Evolutionary conservation across 2,797 vertebrate species (phyloP), one percentile per base, ranked within the genome.

Genomic region (Pangasius larnaudii): DNA sequence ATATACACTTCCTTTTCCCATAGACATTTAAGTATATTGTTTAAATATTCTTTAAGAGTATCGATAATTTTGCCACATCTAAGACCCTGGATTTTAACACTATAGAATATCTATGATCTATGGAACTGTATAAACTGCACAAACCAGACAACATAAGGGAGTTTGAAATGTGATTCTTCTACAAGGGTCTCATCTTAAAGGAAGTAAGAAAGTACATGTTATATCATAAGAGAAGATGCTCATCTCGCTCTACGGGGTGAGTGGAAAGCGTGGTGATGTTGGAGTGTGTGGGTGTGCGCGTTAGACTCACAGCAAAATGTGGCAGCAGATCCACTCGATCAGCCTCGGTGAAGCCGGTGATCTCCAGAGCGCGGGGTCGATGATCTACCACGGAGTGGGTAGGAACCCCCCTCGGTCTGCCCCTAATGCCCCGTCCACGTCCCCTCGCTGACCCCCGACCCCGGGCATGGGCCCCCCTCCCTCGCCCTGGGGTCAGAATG

Each of bases 251-350:
- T 22, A 22, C 5, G 1, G 56, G 4, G 5, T 22, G 24, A 61
- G 2, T 27, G 59, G 24, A 61, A 65, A n/a, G 10, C 1, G 19
- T 22, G 6, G 56, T n/a, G 61, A n/a, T 63, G 27, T 6, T 63
- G 63, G 3, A 3, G 71, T 18, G 42, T 19, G n/a, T 8, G 8
- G 22, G 19, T 80, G 16, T 56, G 1, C 4, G 30, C 0, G 5
- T 14, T 46, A 22, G 53, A 96, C 97, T 97, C 97, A 99, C 98
- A 95, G 98, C 98, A 96, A 99, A 99, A 92, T 99, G 98, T 89
- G 98, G 98, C 90, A 99, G 96, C 90, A 99, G 93, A 89, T 99
- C 97, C 63, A 98, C 97, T 69, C 97, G 94, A 88, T 99, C 98
- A 0, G 94, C 93, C 67, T 99, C 97, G 0, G 93, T 95, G 91